Conservation (phyloP, 2,888 invertebrate genomes). For the Polydrusus cervinus region DNA sequence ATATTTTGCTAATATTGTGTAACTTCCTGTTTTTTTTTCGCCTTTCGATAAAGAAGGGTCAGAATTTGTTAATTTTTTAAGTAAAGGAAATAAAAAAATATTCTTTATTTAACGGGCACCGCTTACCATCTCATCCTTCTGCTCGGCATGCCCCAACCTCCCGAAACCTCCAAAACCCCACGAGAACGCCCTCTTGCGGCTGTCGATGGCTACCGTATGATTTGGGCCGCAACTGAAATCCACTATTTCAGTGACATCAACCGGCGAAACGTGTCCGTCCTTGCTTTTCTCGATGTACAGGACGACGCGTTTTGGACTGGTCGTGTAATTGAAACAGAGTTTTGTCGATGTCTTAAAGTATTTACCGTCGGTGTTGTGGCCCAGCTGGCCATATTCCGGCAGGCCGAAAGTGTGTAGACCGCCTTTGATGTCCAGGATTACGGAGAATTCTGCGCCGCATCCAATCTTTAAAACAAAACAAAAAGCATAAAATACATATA, state of each 20-base stretch:
- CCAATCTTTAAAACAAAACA: conserved; percentile 72
- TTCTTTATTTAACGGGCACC: no score
- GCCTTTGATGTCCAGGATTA: conserved; percentile 92
- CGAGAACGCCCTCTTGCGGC: conserved; percentile 90
- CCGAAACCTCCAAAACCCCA: conserved; percentile 98
- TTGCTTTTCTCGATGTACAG: conserved; percentile 56
- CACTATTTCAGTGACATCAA: conserved; percentile 90
- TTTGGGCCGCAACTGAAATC: conserved; percentile 94
- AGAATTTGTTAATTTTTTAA: no score
- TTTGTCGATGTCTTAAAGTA: conserved; percentile 94
- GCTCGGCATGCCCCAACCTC: conserved; percentile 93
- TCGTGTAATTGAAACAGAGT: conserved; percentile 89
- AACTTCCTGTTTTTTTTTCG: no score
- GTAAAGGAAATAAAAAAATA: no score
- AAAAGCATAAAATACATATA: no score
- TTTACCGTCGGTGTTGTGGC: conserved; percentile 96
- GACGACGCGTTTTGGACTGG: conserved; percentile 82
- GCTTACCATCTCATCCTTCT: conserved; percentile 90
- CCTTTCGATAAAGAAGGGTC: no score
- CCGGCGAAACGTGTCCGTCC: conserved; percentile 87
- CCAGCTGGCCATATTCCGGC: conserved; percentile 94
- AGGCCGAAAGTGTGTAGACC: conserved; percentile 92
- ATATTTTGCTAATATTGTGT: no score
- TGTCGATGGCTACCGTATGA: conserved; percentile 93
- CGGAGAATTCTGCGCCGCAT: conserved; percentile 94